Percentiles rank a stretch among this genome's conserved stretches.
phyloP scores from a whole-genome alignment of 2,113 vertebrate genomes.

The Aldabrachelys gigantea region DNA sequence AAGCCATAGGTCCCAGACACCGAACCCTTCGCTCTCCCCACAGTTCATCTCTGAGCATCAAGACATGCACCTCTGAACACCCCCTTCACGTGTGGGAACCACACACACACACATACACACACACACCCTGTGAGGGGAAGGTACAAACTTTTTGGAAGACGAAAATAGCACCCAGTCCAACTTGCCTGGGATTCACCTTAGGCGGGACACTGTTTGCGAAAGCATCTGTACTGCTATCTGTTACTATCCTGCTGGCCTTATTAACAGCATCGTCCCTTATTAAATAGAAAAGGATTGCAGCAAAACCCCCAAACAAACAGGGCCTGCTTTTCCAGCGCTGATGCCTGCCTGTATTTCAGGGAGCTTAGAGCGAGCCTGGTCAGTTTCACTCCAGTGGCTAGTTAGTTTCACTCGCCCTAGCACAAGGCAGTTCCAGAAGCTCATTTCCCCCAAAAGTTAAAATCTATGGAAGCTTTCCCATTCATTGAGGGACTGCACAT shows the following conservation, averaged over 20 bases:
- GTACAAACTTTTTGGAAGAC: not conserved
- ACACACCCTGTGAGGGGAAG: not conserved
- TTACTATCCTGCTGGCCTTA: not conserved
- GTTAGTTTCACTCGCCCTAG: not conserved
- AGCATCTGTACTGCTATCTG: not conserved
- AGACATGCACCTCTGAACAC: not conserved
- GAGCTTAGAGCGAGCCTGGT: not conserved
- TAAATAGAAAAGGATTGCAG: not conserved
- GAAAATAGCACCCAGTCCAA: not conserved
- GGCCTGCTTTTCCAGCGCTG: not conserved
- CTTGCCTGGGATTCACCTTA: not conserved
- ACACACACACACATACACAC: too few relatives aligned
- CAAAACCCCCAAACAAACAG: not conserved
- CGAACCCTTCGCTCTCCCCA: not conserved
- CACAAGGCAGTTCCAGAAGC: not conserved
- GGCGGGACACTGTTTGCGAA: not conserved
- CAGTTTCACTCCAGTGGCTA: not conserved
- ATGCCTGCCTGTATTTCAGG: not conserved
- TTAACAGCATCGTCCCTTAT: not conserved
- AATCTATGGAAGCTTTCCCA: not conserved
- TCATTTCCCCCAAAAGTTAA: not conserved
- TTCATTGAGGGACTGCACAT: not conserved
- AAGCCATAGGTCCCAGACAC: not conserved
- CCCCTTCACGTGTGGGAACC: accelerated
- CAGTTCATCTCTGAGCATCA: not conserved